Percentiles rank a stretch among this genome's conserved stretches.
phyloP scores from a whole-genome alignment of 23 tunicate genomes.

The Trididemnum nubilum region DNA sequence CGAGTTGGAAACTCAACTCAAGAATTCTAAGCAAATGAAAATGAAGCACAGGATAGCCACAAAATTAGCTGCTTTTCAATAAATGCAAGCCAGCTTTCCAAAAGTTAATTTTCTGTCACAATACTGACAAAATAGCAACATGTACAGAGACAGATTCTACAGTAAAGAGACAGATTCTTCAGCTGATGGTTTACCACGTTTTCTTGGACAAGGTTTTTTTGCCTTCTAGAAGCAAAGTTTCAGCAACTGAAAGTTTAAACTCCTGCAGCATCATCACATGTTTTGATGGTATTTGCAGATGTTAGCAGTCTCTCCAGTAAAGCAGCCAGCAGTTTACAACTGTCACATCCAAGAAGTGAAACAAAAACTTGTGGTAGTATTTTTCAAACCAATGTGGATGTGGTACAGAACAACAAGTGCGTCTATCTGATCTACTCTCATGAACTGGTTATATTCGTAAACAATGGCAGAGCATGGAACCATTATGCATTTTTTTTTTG shows the following conservation, averaged over 20 bases:
- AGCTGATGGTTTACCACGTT: conserved; percentile 8
- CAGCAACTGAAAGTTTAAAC: conserved; percentile 6
- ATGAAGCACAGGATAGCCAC: too few species aligned
- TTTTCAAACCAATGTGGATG: conserved; percentile 6
- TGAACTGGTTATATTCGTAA: neutral
- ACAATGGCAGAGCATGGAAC: neutral
- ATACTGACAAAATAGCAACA: too few species aligned
- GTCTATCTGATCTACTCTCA: conserved; percentile 12
- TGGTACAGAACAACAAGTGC: conserved; percentile 12
- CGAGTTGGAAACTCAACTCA: too few species aligned
- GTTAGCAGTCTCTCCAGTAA: neutral
- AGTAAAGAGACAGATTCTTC: conserved; percentile 8
- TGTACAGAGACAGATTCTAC: too few species aligned
- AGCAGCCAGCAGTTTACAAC: conserved; percentile 20
- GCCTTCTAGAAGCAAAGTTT: neutral
- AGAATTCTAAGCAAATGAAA: too few species aligned
- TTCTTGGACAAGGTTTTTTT: conserved; percentile 1
- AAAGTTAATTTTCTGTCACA: too few species aligned
- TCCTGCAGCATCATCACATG: conserved; percentile 15
- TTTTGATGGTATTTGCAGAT: neutral
- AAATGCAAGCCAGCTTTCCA: too few species aligned
- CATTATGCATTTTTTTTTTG: neutral
- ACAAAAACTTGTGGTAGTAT: conserved; percentile 17
- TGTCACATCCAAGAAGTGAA: conserved; percentile 14
- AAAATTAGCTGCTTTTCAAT: too few species aligned